These are phyloP conservation scores for Argyresthia goedartella DNA, from an alignment of 2,888 invertebrate genomes.

Conservation along the genomic window DNA sequence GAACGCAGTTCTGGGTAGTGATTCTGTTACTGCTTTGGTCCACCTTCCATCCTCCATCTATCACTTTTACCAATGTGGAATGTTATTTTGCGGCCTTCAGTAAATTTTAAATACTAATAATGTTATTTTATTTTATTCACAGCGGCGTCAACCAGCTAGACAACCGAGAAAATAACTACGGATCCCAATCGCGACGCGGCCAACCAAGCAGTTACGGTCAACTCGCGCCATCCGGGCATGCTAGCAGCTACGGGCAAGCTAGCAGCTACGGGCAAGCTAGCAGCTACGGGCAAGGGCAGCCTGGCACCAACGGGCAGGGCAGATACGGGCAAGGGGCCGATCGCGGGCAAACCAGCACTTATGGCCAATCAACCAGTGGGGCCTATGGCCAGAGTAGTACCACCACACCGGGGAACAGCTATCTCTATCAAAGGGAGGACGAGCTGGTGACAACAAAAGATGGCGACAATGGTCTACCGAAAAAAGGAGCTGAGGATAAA, in stretches of 20 bases:
- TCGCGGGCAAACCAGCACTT: slow-evolving; percentile 10
- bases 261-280: neutral
- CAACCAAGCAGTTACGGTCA: neutral
- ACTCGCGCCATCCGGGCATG: neutral
- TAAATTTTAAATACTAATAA: too few relatives aligned
- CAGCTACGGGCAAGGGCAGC: slow-evolving; percentile 19
- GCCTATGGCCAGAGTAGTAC: slow-evolving; percentile 18
- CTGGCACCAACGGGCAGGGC: slow-evolving; percentile 17
- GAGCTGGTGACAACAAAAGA: slow-evolving; percentile 45
- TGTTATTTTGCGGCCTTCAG: too few relatives aligned
- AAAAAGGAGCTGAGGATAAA: too few relatives aligned
- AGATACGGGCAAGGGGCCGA: slow-evolving; percentile 11
- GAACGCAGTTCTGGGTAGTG: too few relatives aligned
- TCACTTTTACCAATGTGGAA: too few relatives aligned
- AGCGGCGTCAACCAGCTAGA: slow-evolving; percentile 39
- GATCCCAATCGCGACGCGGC: slow-evolving; percentile 4
- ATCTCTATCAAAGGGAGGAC: slow-evolving; percentile 66
- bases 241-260: neutral
- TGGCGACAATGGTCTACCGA: slow-evolving; percentile 22
- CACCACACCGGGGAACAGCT: slow-evolving; percentile 63
- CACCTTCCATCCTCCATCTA: too few relatives aligned
- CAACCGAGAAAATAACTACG: slow-evolving; percentile 14
- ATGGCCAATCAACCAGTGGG: slow-evolving; percentile 7
- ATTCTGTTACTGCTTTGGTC: too few relatives aligned
- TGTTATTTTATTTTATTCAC: slow-evolving; percentile 5